A percentile compares a stretch with the other conserved stretches of the same genome.
Evolutionary conservation across 2,113 vertebrate species (phyloP).

Genomic region (Rattus norvegicus): GRCr8 NC_086039.1:131859501-131860000

Average conservation of each 20-base stretch:
- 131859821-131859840: background rate
- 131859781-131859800: background rate
- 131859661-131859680: too few species aligned
- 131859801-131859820: background rate
- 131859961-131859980: background rate
- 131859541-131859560: background rate
- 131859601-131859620: background rate
- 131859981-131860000: conserved; percentile 41
- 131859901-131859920: background rate
- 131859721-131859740: background rate
- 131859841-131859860: background rate
- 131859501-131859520: background rate
- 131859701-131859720: background rate
- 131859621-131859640: background rate
- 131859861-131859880: background rate
- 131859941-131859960: background rate
- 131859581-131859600: background rate
- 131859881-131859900: background rate
- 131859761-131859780: background rate
- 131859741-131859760: background rate
- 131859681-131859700: background rate
- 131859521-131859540: background rate
- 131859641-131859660: background rate
- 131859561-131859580: background rate
- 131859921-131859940: background rate